Base-by-base conservation (phyloP, 2,888 invertebrate species). In the Agrochola circellaris region DNA sequence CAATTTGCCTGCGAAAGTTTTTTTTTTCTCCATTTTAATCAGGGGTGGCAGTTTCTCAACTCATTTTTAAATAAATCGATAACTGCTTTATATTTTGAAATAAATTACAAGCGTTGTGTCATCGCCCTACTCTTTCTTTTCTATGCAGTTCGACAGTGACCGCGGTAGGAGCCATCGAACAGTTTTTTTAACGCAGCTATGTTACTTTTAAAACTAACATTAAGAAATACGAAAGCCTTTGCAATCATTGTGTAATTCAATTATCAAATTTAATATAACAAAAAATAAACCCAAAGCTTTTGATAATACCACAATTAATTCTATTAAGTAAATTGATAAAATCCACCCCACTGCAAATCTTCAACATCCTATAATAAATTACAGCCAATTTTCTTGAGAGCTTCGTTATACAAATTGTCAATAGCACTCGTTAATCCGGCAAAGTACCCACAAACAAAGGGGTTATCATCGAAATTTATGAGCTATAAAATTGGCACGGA, bases 381-480 rank as follows among this genome's bases (percentile, higher is more conserved):
- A 88, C 84, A 82, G 88, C 81, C 90, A 92, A 91, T 93, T 91
- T 90, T 85, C 89, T 91, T 88, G 83, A 91, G 88, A 89, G 90
- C 89, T 89, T 88, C 82, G 84, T 85, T 82, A 85, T 88, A 88
- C 91, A 90, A 89, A 90, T 89, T 89, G 90, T 91, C 90, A 89
- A 91, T 92, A 90, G 87, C 89, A 90, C 89, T 90, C 89, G 89
- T 85, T 92, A 90, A 91, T 90, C 89, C 87, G 77, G 84, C 78
- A 85, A 90, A 90, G 88, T 88, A 89, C 88, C 89, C 90, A 89
- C 91, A 92, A 91, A 90, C 91, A 92, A 93, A 91, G 90, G 91
- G 92, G 91, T 90, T 89, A 91, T 90, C 89, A 91, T 90, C 88
- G 83, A 84, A 92, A 93, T 94, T 94, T 94, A 93, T 91, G 93